Conservation (phyloP, 35 echinoderm and acorn worm genomes). For the Hemicentrotus pulcherrimus region DNA sequence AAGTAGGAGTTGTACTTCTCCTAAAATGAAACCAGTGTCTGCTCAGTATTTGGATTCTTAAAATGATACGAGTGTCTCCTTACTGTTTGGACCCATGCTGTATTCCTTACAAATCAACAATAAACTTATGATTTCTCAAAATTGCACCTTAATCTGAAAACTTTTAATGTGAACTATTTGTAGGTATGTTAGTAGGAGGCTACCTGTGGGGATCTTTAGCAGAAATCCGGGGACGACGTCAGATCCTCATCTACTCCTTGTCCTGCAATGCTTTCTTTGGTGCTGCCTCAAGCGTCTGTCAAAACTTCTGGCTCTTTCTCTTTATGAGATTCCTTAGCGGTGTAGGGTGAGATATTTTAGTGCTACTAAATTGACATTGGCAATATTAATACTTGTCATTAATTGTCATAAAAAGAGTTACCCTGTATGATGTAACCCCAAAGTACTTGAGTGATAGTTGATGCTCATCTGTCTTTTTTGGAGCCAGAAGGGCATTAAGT, state of each 20-base stretch:
- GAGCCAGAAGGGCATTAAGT: no score
- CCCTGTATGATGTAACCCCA: no score
- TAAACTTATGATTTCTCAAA: neutral
- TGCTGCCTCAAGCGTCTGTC: slow-evolving; percentile 75
- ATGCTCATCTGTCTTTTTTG: no score
- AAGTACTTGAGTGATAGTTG: no score
- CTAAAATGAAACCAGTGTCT: no score
- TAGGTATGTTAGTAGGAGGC: slow-evolving; percentile 77
- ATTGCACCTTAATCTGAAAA: neutral
- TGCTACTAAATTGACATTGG: neutral
- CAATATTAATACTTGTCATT: neutral
- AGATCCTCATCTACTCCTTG: slow-evolving; percentile 80
- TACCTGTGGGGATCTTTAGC: slow-evolving; percentile 89
- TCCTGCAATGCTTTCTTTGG: slow-evolving; percentile 89
- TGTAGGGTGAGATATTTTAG: slow-evolving; percentile 70
- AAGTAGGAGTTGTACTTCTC: no score
- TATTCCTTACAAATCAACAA: neutral
- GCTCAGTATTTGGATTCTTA: no score
- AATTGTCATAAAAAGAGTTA: no score
- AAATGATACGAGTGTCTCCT: neutral
- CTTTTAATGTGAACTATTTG: neutral
- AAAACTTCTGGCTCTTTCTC: slow-evolving; percentile 86
- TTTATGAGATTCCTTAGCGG: slow-evolving; percentile 86
- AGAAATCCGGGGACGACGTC: slow-evolving; percentile 79
- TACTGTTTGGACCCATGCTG: neutral